These are phyloP conservation scores for Tricholaema leucomelas DNA, from an alignment of 2,113 vertebrate species.

Conservation along the genomic window DNA sequence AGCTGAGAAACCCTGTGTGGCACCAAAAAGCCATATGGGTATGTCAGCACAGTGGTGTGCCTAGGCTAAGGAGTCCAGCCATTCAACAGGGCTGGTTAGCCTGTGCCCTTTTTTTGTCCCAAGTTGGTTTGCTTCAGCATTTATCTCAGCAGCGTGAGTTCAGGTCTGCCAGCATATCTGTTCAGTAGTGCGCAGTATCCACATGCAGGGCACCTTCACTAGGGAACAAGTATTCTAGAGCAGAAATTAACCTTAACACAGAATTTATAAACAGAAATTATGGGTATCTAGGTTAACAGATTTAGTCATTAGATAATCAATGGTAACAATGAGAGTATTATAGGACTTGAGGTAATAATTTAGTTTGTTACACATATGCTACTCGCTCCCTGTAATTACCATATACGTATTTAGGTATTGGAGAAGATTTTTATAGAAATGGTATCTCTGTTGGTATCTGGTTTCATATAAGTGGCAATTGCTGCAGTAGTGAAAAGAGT, in stretches of 20 bases:
- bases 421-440: background rate
- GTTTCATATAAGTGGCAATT: background rate
- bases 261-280: background rate
- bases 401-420: background rate
- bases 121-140: background rate
- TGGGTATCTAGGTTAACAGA: background rate
- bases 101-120: background rate
- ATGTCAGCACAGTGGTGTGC: fast-evolving
- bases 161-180: background rate
- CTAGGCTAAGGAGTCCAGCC: background rate
- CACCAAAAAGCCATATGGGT: background rate
- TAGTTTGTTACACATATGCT: background rate
- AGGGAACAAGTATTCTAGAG: background rate
- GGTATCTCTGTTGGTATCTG: background rate
- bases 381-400: background rate
- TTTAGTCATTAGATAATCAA: constrained; percentile 2
- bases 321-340: background rate
- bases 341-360: background rate
- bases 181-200: background rate
- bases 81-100: background rate
- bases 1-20: background rate
- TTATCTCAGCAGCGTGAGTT: background rate
- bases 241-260: background rate
- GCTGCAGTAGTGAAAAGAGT: background rate
- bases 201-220: background rate